Evolutionary conservation across 2,113 vertebrate genomes (phyloP).

Genomic region (Myxocyprinus asiaticus): DNA sequence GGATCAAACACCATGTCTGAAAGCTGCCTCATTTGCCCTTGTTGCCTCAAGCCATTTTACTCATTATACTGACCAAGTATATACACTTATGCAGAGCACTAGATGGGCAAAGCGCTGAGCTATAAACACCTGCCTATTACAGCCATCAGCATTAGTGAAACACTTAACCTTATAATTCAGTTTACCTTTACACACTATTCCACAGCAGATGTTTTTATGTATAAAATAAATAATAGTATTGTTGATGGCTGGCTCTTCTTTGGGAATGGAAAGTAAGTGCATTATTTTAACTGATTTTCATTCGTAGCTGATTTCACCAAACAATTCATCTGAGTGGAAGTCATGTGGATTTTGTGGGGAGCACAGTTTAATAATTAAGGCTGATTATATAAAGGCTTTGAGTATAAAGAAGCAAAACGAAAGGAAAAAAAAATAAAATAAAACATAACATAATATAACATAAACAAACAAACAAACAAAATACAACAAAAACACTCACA

Average conservation of each 20-base stretch:
- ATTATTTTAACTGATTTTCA: no score
- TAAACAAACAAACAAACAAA: no score
- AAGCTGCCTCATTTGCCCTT: background rate
- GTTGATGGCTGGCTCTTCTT: background rate
- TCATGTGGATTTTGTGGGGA: background rate
- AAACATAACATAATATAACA: no score
- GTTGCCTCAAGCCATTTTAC: background rate
- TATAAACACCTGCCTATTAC: background rate
- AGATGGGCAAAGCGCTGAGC: background rate
- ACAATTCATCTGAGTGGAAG: background rate
- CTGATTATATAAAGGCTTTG: background rate
- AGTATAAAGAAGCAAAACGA: background rate
- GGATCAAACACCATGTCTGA: background rate
- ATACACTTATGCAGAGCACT: background rate
- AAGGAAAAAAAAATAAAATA: no score
- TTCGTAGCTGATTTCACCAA: background rate
- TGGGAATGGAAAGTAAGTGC: background rate
- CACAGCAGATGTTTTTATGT: no score
- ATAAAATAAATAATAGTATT: no score
- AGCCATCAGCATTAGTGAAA: background rate
- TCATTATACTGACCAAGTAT: background rate
- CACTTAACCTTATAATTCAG: background rate
- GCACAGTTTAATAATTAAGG: background rate
- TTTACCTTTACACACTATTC: background rate
- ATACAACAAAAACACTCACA: no score